A percentile compares a stretch with the other conserved stretches of the same genome.
These are phyloP conservation scores for Danionella cerebrum DNA, from an alignment of 2,113 vertebrate species.

Conservation along the genomic window DNA sequence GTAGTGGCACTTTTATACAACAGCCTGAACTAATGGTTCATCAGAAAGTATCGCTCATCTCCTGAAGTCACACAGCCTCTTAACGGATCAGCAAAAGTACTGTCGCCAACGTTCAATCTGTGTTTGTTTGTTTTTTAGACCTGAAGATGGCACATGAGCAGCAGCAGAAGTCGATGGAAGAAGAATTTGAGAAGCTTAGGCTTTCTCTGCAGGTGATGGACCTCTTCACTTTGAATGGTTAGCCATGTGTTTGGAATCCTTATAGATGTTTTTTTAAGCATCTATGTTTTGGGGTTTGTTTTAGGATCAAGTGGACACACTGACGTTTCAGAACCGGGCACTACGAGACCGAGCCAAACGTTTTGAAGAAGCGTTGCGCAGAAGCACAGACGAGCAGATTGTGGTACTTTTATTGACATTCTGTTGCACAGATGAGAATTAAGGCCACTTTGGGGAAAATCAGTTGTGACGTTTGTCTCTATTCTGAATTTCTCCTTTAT, in stretches of 20 bases:
- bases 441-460: too few relatives aligned
- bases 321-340: constrained; percentile 91
- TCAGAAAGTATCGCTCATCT: too few relatives aligned
- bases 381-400: constrained; percentile 86
- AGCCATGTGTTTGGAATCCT: too few relatives aligned
- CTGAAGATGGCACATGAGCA: constrained; percentile 78
- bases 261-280: too few relatives aligned
- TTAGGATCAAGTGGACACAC: constrained; percentile 94
- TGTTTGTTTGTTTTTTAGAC: constrained; percentile 59
- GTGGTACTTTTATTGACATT: constrained; percentile 66
- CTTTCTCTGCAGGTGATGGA: constrained; percentile 81
- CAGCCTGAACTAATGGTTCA: too few relatives aligned
- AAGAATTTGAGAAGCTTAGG: constrained; percentile 84
- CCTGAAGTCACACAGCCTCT: too few relatives aligned
- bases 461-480: too few relatives aligned
- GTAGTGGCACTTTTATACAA: too few relatives aligned
- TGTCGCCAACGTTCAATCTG: too few relatives aligned
- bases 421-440: neutral
- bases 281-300: constrained; percentile 2
- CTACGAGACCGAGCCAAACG: constrained; percentile 85
- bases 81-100: too few relatives aligned
- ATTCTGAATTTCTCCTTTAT: too few relatives aligned
- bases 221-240: too few relatives aligned
- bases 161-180: constrained; percentile 82
- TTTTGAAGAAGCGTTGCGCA: constrained; percentile 91